Evolutionary conservation across 2,113 vertebrate genomes (phyloP), one percentile per base, ranked within the genome.

Genomic region (Candoia aspera): DNA sequence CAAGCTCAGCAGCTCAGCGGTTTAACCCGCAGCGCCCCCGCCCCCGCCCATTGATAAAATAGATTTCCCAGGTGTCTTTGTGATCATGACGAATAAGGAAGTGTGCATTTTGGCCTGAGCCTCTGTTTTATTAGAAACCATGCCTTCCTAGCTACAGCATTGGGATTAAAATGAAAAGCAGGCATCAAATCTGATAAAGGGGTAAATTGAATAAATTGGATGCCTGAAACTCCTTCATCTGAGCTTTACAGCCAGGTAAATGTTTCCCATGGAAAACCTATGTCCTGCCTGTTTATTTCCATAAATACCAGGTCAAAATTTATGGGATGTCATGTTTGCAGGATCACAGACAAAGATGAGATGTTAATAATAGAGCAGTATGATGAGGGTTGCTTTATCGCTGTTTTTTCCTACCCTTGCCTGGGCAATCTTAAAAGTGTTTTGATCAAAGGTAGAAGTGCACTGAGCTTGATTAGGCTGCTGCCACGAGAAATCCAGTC

Each of bases 401-500:
- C 89, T 1, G 49, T 0, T 2, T 29, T 9, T 37, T 58, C 1
- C 15, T 17, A 15, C n/a, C 29, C 1, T 5, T 0, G 62, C 1
- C 86, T 86, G 90, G n/a, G 68, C 23, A 15, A 3, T 93, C 26
- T 57, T 68, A 37, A 58, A 94, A 0, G 0, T 89, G 6, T 46
- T 83, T 95, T 93, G 96, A 96, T 94, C 93, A 92, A 86, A 57
- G 57, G 84, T 26, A 11, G 79, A 92, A 94, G 49, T 91, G 93
- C 0, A 2, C 93, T 10, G 53, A 91, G 90, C 5, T 90, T 87
- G 93, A 93, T 93, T 91, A 96, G 96, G 13, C 93, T 93, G 95
- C 96, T 96, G 94, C 93, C 95, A 93, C 92, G 86, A 96, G 95
- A 94, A 94, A 57, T 94, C 94, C 91, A 79, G 73, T 92, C 94